These are phyloP conservation scores for Rhamphomyia laevipes DNA, from an alignment of 2,888 invertebrate species.

Conservation along the genomic window DNA sequence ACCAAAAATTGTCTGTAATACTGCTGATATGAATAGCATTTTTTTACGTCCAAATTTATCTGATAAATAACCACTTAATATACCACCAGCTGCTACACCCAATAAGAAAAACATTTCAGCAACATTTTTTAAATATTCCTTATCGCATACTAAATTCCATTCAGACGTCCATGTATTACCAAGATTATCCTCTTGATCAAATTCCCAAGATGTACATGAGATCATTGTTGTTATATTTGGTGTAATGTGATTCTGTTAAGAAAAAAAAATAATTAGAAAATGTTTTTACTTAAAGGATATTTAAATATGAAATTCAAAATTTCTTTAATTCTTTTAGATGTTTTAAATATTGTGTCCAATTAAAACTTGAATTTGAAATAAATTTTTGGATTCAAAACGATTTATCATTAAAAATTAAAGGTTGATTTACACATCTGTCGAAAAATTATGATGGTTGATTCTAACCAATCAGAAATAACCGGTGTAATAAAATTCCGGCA, in stretches of 20 bases:
- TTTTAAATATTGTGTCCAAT: no score
- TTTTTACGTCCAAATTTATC: conserved; percentile 71
- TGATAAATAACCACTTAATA: conserved; percentile 66
- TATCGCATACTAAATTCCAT: conserved; percentile 66
- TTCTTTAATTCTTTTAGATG: no score
- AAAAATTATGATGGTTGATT: no score
- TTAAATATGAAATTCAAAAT: no score
- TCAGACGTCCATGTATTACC: conserved; percentile 62
- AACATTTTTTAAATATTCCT: conserved; percentile 53
- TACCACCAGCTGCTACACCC: conserved; percentile 66
- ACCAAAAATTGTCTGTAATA: conserved; percentile 56
- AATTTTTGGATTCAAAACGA: no score
- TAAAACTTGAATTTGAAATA: no score
- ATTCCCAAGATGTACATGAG: conserved; percentile 51
- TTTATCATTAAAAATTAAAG: no score
- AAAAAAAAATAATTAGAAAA: background rate
- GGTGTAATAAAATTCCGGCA: no score
- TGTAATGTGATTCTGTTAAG: conserved; percentile 17
- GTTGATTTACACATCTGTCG: no score
- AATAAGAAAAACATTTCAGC: conserved; percentile 67
- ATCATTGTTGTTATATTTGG: conserved; percentile 36
- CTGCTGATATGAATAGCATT: conserved; percentile 57
- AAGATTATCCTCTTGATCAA: conserved; percentile 39
- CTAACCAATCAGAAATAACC: no score
- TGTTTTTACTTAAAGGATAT: no score